Evolutionary conservation across 2,888 invertebrate genomes (phyloP).

Genomic region (Oscheius sp.): DNA sequence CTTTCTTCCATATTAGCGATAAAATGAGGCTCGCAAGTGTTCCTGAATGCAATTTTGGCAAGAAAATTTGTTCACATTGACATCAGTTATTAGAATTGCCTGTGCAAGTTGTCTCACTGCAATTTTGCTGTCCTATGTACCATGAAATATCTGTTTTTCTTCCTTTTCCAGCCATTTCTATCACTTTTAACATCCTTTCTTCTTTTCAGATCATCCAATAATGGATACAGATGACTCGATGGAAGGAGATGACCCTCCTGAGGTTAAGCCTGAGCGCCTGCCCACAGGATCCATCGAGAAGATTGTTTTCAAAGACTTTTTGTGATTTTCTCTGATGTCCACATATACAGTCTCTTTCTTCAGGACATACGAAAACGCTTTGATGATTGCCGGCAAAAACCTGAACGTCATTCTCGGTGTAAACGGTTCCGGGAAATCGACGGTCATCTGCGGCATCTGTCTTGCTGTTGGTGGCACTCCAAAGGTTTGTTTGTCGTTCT

Average conservation of each 20-base stretch:
- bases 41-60: too few species aligned
- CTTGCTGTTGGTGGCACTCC: slow-evolving; percentile 67
- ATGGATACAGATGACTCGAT: background rate
- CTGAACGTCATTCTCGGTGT: slow-evolving; percentile 68
- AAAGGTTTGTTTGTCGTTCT: slow-evolving; percentile 37
- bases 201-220: background rate
- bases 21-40: background rate
- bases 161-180: background rate
- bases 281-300: slow-evolving; percentile 29
- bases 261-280: background rate
- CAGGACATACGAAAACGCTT: slow-evolving; percentile 65
- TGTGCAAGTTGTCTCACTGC: too few species aligned
- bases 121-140: too few species aligned
- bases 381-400: slow-evolving; percentile 54
- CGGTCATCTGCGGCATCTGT: slow-evolving; percentile 70
- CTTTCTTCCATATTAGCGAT: too few species aligned
- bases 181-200: background rate
- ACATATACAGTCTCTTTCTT: slow-evolving; percentile 25
- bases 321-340: slow-evolving; percentile 20
- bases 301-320: slow-evolving; percentile 25
- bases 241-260: background rate
- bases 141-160: too few species aligned
- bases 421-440: slow-evolving; percentile 69
- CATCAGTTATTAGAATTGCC: too few species aligned
- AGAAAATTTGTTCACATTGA: too few species aligned